Conservation (phyloP, 2,888 invertebrate genomes). For the Hypolimnas misippus region DNA sequence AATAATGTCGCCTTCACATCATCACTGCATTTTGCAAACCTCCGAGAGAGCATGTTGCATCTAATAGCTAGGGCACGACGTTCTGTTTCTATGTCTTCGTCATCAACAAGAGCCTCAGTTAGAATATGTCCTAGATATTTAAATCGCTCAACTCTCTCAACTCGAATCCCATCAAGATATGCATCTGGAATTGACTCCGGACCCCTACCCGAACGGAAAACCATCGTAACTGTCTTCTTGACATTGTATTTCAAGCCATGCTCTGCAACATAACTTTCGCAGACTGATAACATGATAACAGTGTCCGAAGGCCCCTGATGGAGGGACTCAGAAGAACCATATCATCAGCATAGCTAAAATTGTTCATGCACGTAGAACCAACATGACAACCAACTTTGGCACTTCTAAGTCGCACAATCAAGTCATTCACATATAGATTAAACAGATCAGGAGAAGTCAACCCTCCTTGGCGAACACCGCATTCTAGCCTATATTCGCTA, state of each 20-base stretch:
- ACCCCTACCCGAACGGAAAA: background rate
- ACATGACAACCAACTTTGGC: background rate
- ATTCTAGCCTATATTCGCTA: conserved; percentile 30
- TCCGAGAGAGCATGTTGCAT: too few species aligned
- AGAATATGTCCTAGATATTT: too few species aligned
- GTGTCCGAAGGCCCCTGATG: background rate
- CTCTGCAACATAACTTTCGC: background rate
- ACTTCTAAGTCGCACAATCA: conserved; percentile 13
- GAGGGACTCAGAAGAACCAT: conserved; percentile 9
- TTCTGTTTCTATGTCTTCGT: too few species aligned
- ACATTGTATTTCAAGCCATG: background rate
- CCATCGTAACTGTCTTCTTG: background rate
- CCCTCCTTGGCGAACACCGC: conserved; percentile 39
- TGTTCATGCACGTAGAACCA: background rate
- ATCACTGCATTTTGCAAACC: too few species aligned
- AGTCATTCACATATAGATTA: conserved; percentile 5
- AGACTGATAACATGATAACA: background rate
- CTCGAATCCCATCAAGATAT: too few species aligned
- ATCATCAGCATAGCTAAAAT: background rate
- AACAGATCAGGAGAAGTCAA: conserved; percentile 21
- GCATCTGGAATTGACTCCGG: too few species aligned
- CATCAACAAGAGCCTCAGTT: too few species aligned
- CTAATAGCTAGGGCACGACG: too few species aligned
- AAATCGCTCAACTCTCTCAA: too few species aligned
- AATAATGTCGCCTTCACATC: too few species aligned